A percentile compares a stretch with the other conserved stretches of the same genome.
Conservation (phyloP, 2,113 vertebrate genomes). For the Sphyrna mokarran region DNA sequence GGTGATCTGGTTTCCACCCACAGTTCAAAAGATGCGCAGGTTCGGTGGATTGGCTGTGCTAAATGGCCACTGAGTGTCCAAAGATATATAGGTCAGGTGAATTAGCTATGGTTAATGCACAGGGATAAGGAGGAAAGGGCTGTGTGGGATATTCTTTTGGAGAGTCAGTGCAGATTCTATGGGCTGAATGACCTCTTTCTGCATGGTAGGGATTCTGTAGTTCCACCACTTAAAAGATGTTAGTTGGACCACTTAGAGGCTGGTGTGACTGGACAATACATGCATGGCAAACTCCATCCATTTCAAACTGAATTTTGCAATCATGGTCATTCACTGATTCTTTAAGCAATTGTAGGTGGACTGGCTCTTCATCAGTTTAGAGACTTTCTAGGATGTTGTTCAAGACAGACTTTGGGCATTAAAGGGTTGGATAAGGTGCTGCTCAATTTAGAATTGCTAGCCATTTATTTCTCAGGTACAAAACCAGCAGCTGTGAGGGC, state of each 20-base stretch:
- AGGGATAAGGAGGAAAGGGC: no score
- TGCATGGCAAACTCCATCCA: not conserved
- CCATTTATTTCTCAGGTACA: not conserved
- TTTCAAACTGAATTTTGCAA: not conserved
- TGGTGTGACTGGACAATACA: not conserved
- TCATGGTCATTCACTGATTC: not conserved
- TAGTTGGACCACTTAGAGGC: not conserved
- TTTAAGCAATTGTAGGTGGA: not conserved
- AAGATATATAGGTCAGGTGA: no score
- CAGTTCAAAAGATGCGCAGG: no score
- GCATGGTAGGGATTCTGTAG: no score
- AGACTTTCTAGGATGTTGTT: not conserved
- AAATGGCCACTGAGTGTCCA: no score
- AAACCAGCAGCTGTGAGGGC: not conserved
- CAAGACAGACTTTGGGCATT: not conserved
- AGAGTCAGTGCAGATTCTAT: no score
- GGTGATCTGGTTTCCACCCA: no score
- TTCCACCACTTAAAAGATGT: not conserved
- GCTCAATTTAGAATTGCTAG: not conserved
- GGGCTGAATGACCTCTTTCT: no score
- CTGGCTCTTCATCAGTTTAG: not conserved
- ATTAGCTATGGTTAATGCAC: no score
- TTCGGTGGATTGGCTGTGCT: no score
- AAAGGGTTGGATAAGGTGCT: not conserved
- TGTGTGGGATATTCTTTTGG: no score